Evolutionary conservation across 2,797 vertebrate species (phyloP).

Genomic region (Hapalemur alaotrensis): DNA sequence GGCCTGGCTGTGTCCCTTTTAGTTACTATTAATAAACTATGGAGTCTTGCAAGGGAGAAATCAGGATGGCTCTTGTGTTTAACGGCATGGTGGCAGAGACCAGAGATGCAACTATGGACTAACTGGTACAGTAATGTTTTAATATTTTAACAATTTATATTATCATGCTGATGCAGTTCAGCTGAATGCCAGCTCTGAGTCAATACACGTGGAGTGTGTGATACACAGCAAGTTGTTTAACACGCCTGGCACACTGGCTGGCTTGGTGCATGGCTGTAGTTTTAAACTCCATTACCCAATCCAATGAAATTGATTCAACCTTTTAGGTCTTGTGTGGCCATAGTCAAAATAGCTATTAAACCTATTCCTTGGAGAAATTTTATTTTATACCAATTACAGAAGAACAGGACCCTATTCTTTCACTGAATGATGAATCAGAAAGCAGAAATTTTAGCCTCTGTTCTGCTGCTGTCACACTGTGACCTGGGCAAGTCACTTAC

Average conservation of each 20-base stretch:
- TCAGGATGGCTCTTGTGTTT: neutral
- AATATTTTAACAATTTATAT: conserved; percentile 31
- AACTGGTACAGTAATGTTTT: neutral
- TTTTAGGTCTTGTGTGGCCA: neutral
- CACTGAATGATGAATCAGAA: neutral
- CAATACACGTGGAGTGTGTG: neutral
- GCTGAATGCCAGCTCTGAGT: neutral
- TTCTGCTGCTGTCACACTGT: neutral
- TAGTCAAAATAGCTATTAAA: conserved; percentile 36
- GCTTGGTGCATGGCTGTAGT: neutral
- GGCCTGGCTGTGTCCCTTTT: neutral
- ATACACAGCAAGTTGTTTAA: neutral
- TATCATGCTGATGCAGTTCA: neutral
- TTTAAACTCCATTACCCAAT: neutral
- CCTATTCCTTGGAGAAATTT: neutral
- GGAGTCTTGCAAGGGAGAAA: neutral
- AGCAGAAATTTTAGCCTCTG: neutral
- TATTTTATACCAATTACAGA: neutral
- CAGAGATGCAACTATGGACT: neutral
- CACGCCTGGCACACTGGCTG: neutral
- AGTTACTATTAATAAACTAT: neutral
- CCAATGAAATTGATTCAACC: conserved; percentile 6
- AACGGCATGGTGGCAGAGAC: neutral
- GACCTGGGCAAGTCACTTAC: neutral
- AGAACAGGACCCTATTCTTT: neutral